These are phyloP conservation scores for Plectropomus leopardus DNA, from an alignment of 2,113 vertebrate genomes.

Conservation along the genomic window DNA sequence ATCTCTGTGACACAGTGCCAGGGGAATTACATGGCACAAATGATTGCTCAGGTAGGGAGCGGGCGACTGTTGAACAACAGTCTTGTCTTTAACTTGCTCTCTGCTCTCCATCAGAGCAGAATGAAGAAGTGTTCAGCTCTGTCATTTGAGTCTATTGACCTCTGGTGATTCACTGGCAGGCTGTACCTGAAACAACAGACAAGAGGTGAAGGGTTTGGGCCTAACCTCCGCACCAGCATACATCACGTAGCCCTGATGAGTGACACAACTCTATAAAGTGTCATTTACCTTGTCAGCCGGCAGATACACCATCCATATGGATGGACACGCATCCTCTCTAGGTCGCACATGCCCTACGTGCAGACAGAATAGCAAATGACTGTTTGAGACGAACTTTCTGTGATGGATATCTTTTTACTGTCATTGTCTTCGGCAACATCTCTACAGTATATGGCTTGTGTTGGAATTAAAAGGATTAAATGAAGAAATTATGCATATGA, in stretches of 20 bases:
- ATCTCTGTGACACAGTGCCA: constrained; percentile 63
- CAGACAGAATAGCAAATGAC: constrained; percentile 46
- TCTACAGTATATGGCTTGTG: constrained; percentile 3
- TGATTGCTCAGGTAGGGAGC: constrained; percentile 63
- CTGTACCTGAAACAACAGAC: constrained; percentile 64
- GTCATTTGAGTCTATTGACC: constrained; percentile 79
- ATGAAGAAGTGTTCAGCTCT: constrained; percentile 65
- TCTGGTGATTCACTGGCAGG: constrained; percentile 65
- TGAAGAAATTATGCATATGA: constrained; percentile 12
- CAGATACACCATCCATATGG: constrained; percentile 65
- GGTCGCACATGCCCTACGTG: constrained; percentile 53
- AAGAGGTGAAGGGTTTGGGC: constrained; percentile 65
- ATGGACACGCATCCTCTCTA: constrained; percentile 49
- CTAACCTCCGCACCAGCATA: constrained; percentile 46
- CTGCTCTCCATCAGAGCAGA: constrained; percentile 63
- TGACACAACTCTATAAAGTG: constrained; percentile 61
- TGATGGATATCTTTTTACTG: constrained; percentile 23
- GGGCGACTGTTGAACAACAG: constrained; percentile 48
- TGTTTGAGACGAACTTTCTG: constrained; percentile 18
- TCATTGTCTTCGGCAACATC: constrained; percentile 10
- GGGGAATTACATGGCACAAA: constrained; percentile 69
- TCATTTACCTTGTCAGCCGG: constrained; percentile 63
- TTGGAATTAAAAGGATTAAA: constrained; percentile 15
- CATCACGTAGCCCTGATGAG: constrained; percentile 38
- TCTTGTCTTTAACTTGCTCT: constrained; percentile 61